Conservation (phyloP, 2,113 vertebrate species). For the Ovibos moschatus region DNA sequence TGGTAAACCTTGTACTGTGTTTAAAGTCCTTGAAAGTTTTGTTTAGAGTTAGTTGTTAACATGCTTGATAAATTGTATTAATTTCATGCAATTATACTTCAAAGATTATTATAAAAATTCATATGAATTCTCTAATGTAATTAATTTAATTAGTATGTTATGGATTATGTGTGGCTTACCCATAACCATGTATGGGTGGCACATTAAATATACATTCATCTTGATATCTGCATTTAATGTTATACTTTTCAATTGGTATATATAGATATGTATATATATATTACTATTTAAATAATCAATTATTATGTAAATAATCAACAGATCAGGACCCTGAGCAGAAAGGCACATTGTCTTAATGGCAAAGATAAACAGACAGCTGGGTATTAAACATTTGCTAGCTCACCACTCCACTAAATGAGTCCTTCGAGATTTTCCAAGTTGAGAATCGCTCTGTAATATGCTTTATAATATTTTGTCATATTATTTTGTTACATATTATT, state of each 20-base stretch:
- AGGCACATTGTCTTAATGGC: not conserved
- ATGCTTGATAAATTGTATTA: slow-evolving; percentile 4
- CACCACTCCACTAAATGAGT: not conserved
- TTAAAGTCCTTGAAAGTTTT: slow-evolving; percentile 37
- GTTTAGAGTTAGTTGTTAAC: not conserved
- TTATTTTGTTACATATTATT: not conserved
- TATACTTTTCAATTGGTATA: not conserved
- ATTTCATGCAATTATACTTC: not conserved
- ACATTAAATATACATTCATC: not conserved
- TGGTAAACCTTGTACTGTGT: slow-evolving; percentile 7
- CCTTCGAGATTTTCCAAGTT: not conserved
- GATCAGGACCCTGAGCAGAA: not conserved
- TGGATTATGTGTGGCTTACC: not conserved
- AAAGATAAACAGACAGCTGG: not conserved
- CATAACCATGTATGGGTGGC: not conserved
- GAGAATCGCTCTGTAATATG: not conserved
- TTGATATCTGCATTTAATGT: not conserved
- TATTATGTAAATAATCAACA: not conserved
- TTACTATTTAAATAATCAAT: not conserved
- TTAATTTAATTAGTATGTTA: not conserved
- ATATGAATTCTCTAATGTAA: not conserved
- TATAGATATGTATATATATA: not conserved
- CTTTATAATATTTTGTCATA: not conserved
- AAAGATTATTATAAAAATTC: not conserved
- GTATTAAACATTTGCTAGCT: not conserved